Percentiles rank a stretch among this genome's conserved stretches.
Conservation (phyloP, 1,140 invertebrate genomes). For the Aphidius gifuensis region DNA sequence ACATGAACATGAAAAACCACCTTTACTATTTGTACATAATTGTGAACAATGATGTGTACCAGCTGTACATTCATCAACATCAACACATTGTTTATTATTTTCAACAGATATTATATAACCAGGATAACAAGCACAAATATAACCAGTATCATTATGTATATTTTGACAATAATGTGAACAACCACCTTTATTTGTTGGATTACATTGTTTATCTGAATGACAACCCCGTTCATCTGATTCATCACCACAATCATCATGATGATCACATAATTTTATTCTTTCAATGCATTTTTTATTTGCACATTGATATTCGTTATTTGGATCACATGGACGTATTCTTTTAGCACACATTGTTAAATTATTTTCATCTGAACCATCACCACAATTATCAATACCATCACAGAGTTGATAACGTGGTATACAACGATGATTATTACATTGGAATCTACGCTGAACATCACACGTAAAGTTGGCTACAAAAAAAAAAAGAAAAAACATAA, state of each 20-base stretch:
- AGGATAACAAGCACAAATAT: conserved; percentile 83
- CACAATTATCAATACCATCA: conserved; percentile 86
- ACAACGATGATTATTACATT: conserved; percentile 85
- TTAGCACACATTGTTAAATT: conserved; percentile 82
- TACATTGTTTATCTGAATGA: conserved; percentile 73
- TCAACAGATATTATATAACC: conserved; percentile 78
- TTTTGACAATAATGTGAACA: conserved; percentile 91
- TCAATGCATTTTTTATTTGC: conserved; percentile 88
- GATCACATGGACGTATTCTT: conserved; percentile 70
- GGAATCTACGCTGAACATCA: conserved; percentile 75
- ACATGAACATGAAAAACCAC: conserved; percentile 86
- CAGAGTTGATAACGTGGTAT: conserved; percentile 81
- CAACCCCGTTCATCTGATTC: conserved; percentile 88
- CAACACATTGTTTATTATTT: conserved; percentile 76
- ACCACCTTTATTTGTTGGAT: conserved; percentile 74
- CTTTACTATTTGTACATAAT: conserved; percentile 88
- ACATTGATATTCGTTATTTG: conserved; percentile 79
- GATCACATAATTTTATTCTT: conserved; percentile 77
- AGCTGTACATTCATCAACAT: conserved; percentile 87
- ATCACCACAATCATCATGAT: conserved; percentile 78
- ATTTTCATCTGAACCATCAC: conserved; percentile 90
- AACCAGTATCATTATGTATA: conserved; percentile 71
- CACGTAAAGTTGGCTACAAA: conserved; percentile 71
- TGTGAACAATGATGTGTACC: conserved; percentile 88
- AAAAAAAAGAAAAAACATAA: too few species aligned